These are phyloP conservation scores for Sarcoramphus papa DNA, from an alignment of 2,797 vertebrate genomes.

Conservation along the genomic window DNA sequence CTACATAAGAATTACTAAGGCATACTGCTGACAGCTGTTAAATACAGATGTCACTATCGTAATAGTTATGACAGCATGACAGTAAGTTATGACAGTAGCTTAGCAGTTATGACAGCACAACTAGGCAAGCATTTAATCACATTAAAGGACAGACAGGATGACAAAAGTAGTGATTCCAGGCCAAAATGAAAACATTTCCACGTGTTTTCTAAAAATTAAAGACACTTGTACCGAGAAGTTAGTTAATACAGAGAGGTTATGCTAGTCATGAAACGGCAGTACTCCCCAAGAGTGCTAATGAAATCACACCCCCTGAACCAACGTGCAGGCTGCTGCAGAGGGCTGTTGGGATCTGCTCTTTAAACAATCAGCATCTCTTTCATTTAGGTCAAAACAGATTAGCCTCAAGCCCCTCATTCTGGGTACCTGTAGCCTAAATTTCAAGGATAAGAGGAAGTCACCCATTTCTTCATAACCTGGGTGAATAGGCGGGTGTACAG, in stretches of 20 bases:
- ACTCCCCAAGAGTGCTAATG: neutral
- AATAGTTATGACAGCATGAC: neutral
- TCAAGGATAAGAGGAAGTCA: neutral
- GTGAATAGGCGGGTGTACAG: neutral
- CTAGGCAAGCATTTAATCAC: slow-evolving; percentile 27
- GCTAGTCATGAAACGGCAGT: neutral
- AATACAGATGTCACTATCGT: slow-evolving; percentile 20
- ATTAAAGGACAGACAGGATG: neutral
- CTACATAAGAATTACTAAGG: neutral
- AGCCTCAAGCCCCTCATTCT: neutral
- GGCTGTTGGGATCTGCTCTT: neutral
- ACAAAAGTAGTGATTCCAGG: neutral
- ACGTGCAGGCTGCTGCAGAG: neutral
- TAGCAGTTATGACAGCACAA: neutral
- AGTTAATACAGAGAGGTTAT: neutral
- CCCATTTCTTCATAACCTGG: neutral
- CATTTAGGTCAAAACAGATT: neutral
- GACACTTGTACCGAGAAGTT: neutral
- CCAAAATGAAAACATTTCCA: neutral
- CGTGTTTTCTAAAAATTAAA: neutral
- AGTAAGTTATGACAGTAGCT: neutral
- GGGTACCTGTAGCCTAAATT: neutral
- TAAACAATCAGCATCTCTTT: neutral
- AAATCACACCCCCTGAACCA: neutral
- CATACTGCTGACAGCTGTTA: slow-evolving; percentile 1